Percentiles rank a stretch among this genome's conserved stretches.
These are phyloP conservation scores for Pangasius krempfi DNA, from an alignment of 2,797 vertebrate genomes.

Conservation along the genomic window DNA sequence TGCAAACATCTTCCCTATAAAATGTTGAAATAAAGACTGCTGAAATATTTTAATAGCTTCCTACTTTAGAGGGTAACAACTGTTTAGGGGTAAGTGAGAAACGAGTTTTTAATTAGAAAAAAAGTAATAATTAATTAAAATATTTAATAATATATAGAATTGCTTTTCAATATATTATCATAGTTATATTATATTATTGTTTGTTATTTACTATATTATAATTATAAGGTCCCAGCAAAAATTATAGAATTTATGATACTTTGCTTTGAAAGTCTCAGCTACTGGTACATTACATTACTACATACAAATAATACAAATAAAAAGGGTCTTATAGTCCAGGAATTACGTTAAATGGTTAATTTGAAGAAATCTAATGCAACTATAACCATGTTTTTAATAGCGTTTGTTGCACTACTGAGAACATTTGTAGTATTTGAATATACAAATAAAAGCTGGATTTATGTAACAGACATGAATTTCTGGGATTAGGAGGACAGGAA, in stretches of 20 bases:
- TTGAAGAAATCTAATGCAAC: not conserved
- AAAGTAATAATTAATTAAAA: not conserved
- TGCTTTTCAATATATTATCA: not conserved
- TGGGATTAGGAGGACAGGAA: not conserved
- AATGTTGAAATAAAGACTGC: not conserved
- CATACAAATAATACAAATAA: not conserved
- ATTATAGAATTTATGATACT: not conserved
- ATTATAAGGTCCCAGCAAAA: not conserved
- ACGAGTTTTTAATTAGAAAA: no score
- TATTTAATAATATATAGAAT: not conserved
- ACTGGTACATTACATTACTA: not conserved
- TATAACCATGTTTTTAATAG: not conserved
- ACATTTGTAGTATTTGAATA: not conserved
- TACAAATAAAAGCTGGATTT: not conserved
- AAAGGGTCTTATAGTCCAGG: not conserved
- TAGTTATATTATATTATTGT: not conserved
- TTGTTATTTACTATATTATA: not conserved
- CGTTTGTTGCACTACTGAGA: not conserved
- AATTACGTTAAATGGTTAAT: not conserved
- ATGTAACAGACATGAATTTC: not conserved
- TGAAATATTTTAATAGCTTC: not conserved
- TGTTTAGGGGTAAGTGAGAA: not conserved
- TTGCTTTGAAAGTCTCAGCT: not conserved
- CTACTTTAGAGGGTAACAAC: not conserved
- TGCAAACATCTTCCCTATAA: not conserved